Percentiles rank a stretch among this genome's conserved stretches.
Evolutionary conservation across 2,797 vertebrate species (phyloP).

Genomic region (Acanthiza pusilla): DNA sequence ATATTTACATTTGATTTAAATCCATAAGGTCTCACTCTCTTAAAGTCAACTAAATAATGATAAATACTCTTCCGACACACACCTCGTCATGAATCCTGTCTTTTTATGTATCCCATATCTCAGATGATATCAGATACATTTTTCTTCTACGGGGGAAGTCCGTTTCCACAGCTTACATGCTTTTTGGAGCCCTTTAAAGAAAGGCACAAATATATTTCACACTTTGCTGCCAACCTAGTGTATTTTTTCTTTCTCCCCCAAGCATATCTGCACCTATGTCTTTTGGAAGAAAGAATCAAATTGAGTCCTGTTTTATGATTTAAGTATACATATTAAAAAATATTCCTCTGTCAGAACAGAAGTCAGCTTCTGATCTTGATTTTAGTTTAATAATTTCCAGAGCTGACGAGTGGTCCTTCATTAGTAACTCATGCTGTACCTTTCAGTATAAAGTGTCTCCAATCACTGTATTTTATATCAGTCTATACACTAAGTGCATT

Average conservation of each 20-base stretch:
- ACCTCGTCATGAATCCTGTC: not conserved
- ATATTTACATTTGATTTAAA: not conserved
- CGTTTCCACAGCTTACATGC: not conserved
- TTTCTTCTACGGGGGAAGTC: not conserved
- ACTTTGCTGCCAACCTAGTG: not conserved
- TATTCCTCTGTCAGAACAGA: not conserved
- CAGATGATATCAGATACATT: not conserved
- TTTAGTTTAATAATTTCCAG: not conserved
- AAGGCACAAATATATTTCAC: not conserved
- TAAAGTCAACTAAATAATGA: not conserved
- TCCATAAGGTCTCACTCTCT: not conserved
- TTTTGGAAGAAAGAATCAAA: not conserved
- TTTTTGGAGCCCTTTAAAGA: not conserved
- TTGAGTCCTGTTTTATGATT: not conserved
- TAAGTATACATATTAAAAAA: not conserved
- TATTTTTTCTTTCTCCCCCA: not conserved
- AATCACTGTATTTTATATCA: not conserved
- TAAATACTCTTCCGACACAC: not conserved
- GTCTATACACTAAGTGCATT: not conserved
- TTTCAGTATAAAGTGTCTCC: not conserved
- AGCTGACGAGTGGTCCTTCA: not conserved
- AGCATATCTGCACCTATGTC: not conserved
- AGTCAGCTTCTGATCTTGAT: not conserved
- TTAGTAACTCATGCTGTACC: not conserved
- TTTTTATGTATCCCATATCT: not conserved